Evolutionary conservation across 2,797 vertebrate genomes (phyloP), one percentile per base, ranked within the genome.

Genomic region (Tauraco hartlaubi): DNA sequence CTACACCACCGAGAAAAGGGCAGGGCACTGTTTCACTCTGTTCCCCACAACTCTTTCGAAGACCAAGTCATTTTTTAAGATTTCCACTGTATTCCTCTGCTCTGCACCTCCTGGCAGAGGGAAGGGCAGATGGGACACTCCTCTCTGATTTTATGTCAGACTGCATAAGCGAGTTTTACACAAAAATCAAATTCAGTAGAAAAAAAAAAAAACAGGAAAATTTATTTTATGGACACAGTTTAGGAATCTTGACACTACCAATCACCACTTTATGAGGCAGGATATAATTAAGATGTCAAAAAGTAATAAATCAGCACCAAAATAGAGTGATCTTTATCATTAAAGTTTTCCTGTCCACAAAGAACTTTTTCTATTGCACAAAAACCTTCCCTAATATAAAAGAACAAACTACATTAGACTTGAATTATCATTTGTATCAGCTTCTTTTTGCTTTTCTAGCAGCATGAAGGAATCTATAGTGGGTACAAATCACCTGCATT

Each of bases 251-350:
- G 96, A 96, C 94, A 95, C 86, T 88, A 96, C 92, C 95, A 92
- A 95, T 97, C 96, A 96, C 83, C 79, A 87, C 73, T 96, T 94
- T 94, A 96, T 90, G 87, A 76, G 78, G 86, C 26, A 64, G 94
- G 67, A 96, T 94, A 93, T 96, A 97, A 98, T 97, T 97, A 97
- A 91, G 89, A 91, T 96, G 96, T 97, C 96, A 95, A 95, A 93
- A 96, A 90, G 76, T 95, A 97, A 97, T 95, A 95, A 96, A 95
- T 96, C 96, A 94, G 56, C 79, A 71, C 79, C 69, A 89, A 96
- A 97, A 97, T 81, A 97, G 73, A 97, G 81, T 12, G 18, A 76
- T 96, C 41, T 77, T 96, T 94, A 84, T 9, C 28, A 85, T 67
- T 88, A 92, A 95, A 90, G 37, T 17, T 91, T 61, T 88, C 43